Conservation (phyloP, 1,140 invertebrate genomes). For the Saccostrea glomerata region DNA sequence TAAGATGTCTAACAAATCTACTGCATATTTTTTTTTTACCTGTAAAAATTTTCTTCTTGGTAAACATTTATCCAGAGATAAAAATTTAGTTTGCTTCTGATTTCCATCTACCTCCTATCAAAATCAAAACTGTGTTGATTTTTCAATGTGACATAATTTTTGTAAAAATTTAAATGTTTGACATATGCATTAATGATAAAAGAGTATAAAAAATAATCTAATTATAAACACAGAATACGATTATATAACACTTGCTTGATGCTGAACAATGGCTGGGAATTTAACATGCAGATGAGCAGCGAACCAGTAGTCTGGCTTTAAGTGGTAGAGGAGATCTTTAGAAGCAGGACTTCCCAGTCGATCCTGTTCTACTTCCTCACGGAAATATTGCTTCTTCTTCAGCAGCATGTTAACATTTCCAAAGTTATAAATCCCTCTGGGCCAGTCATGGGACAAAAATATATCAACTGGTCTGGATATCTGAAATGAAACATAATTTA, state of each 20-base stretch:
- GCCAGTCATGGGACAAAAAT: conserved; percentile 98
- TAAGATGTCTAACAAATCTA: not conserved
- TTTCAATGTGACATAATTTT: not conserved
- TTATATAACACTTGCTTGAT: conserved; percentile 78
- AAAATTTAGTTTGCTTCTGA: conserved; percentile 87
- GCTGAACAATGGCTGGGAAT: conserved; percentile 92
- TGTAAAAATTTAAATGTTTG: not conserved
- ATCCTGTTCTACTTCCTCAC: conserved; percentile 89
- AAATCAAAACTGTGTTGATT: not conserved
- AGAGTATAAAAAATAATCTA: not conserved
- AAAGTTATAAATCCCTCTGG: conserved; percentile 90
- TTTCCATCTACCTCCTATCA: conserved; percentile 53
- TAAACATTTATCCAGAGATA: conserved; percentile 97
- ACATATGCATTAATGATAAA: not conserved
- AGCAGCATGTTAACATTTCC: conserved; percentile 89
- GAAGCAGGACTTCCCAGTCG: conserved; percentile 91
- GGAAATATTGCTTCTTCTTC: conserved; percentile 91
- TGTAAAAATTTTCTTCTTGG: conserved; percentile 93
- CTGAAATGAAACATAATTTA: conserved; percentile 58
- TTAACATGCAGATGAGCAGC: conserved; percentile 98
- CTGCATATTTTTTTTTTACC: conserved; percentile 76
- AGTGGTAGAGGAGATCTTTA: conserved; percentile 87
- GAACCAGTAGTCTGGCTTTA: conserved; percentile 97
- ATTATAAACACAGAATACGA: not conserved
- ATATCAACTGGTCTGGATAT: conserved; percentile 87